phyloP scores from a whole-genome alignment of 2,888 invertebrate genomes.

The Willowsia nigromaculata region DNA sequence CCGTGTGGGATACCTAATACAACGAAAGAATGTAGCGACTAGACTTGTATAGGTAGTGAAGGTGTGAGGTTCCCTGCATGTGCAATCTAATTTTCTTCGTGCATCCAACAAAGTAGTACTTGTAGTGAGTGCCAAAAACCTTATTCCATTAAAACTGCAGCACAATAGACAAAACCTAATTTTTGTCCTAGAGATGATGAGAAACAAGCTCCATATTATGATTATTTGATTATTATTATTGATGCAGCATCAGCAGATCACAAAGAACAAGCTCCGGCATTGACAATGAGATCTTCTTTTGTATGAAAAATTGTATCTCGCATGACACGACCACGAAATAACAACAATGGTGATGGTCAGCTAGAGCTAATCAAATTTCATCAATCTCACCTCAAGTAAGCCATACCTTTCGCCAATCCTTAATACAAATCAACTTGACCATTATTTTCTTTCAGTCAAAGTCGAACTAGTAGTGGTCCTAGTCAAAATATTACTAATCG shows the following conservation, averaged over 20 bases:
- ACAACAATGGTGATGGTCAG: constrained; percentile 12
- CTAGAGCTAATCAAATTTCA: constrained; percentile 4
- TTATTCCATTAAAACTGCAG: background rate
- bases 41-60: background rate
- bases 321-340: background rate
- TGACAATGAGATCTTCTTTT: constrained; percentile 11
- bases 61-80: constrained; percentile 18
- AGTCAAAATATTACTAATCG: constrained; percentile 6
- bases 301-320: background rate
- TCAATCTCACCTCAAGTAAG: background rate
- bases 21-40: background rate
- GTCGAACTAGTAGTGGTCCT: background rate
- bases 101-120: background rate
- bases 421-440: constrained; percentile 6
- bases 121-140: constrained; percentile 20
- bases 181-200: background rate
- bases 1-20: background rate
- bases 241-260: too few species aligned
- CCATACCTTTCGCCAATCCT: background rate
- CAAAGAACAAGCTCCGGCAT: background rate
- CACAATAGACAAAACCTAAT: background rate
- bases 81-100: constrained; percentile 19
- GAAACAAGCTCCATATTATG: background rate
- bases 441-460: too few species aligned
- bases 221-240: too few species aligned